Evolutionary conservation across 2,888 invertebrate species (phyloP).

Genomic region (Machimus rusticus): DNA sequence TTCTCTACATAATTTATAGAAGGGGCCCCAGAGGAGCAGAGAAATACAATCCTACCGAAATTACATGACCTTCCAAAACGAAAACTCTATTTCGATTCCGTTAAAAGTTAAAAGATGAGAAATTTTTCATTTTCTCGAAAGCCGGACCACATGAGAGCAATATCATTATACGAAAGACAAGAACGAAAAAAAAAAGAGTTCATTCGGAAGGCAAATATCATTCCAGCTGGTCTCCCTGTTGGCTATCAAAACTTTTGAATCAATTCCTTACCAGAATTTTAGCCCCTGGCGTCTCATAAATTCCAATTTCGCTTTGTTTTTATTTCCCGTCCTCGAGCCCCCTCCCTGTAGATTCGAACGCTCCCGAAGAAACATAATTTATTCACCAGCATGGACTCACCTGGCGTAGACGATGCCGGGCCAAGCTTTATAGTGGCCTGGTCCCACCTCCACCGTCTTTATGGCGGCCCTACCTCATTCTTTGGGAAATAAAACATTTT

Average conservation of each 20-base stretch:
- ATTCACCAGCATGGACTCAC: slow-evolving; percentile 28
- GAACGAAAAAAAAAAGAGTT: slow-evolving; percentile 13
- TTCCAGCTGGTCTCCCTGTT: not conserved
- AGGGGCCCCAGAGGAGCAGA: not conserved
- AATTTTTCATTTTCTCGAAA: not conserved
- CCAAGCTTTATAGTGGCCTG: not conserved
- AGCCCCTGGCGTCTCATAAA: slow-evolving; percentile 32
- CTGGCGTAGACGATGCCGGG: slow-evolving; percentile 13
- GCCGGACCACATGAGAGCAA: slow-evolving; percentile 14
- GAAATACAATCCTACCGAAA: not conserved
- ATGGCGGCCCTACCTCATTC: slow-evolving; percentile 18
- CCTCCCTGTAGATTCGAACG: not conserved
- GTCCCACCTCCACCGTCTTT: slow-evolving; percentile 5
- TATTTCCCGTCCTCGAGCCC: not conserved
- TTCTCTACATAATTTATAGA: not conserved
- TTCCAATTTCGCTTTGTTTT: slow-evolving; percentile 35
- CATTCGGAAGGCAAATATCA: not conserved
- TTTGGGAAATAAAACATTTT: slow-evolving; percentile 34
- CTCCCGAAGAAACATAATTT: not conserved
- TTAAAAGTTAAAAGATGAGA: slow-evolving; percentile 4
- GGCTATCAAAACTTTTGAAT: slow-evolving; percentile 34
- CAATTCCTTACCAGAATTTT: slow-evolving; percentile 27
- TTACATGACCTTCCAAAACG: not conserved
- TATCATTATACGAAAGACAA: not conserved
- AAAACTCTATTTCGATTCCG: not conserved